Evolutionary conservation across 1,140 invertebrate species (phyloP).

Genomic region (Zaprionus camerounensis): DNA sequence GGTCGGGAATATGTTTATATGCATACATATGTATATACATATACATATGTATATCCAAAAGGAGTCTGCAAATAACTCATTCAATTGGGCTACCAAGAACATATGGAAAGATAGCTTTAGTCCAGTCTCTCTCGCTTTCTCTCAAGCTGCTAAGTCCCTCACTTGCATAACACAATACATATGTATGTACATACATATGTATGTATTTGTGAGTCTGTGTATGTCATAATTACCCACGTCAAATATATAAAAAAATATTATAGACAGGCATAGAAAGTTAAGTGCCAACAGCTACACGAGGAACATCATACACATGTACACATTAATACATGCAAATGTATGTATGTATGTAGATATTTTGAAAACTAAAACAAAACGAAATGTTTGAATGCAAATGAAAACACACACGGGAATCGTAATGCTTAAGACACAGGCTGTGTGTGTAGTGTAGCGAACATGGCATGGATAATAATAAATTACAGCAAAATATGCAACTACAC

Average conservation of each 20-base stretch:
- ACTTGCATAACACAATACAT: conserved; percentile 64
- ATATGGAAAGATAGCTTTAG: too few species aligned
- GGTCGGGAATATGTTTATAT: conserved; percentile 9
- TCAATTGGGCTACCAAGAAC: conserved; percentile 25
- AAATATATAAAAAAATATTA: conserved; percentile 59
- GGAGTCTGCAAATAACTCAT: conserved; percentile 23
- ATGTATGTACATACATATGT: background rate
- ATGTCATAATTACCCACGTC: conserved; percentile 65
- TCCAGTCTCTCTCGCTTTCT: too few species aligned
- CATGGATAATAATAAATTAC: conserved; percentile 73
- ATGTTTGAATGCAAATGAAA: conserved; percentile 55
- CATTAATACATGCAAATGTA: background rate
- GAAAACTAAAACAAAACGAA: conserved; percentile 58
- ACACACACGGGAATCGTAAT: conserved; percentile 48
- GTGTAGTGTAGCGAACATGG: conserved; percentile 31
- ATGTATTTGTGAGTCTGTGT: conserved; percentile 8
- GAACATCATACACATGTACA: conserved; percentile 13
- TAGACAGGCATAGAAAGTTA: conserved; percentile 76
- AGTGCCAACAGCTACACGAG: conserved; percentile 72
- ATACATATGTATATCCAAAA: background rate
- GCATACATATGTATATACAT: background rate
- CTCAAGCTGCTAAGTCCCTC: conserved; percentile 24
- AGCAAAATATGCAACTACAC: conserved; percentile 26
- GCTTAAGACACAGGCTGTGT: conserved; percentile 28
- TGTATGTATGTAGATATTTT: conserved; percentile 38